Evolutionary conservation across 2,113 vertebrate species (phyloP), one percentile per base, ranked within the genome.

Genomic region (Odocoileus hemionus): DNA sequence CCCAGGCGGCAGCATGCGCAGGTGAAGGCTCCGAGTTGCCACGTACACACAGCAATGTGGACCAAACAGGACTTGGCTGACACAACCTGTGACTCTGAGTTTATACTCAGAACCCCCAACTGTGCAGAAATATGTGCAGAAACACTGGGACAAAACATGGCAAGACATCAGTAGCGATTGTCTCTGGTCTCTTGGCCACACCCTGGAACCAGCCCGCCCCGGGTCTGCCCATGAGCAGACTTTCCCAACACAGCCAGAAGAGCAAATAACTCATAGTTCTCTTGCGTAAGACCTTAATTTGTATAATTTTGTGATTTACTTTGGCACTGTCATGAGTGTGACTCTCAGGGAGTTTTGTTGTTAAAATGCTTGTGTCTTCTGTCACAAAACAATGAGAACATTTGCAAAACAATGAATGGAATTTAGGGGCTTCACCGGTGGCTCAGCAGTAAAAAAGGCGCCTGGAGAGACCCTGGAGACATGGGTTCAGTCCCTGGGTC

Each of bases 261-360:
- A 95, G 96, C 96, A 97, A 95, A 83, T 64, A 74, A 98, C 90
- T 96, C 96, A 30, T 97, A 97, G 98, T 97, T 98, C 97, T 98
- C 98, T 98, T 98, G 97, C 94, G 54, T 97, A 97, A 97, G 95
- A 95, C 97, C 97, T 98, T 98, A 98, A 98, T 98, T 96, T 98
- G 98, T 97, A 97, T 97, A 97, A 98, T 98, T 98, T 96, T 98
- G 98, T 98, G 98, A 98, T 98, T 98, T 98, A 97, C 96, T 98
- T 98, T 97, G 96, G 94, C 96, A 96, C 97, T 97, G 98, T 97
- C 97, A 93, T 94, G 92, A 96, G 91, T 98, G 95, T 98, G 97
- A 98, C 97, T 98, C 97, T 98, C 88, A 97, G 97, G 97, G 97
- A 98, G 97, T 98, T 98, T 98, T 96, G 97, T 97, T 98, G 96